phyloP scores from a whole-genome alignment of 2,113 vertebrate genomes.

The Parotia lawesii region DNA sequence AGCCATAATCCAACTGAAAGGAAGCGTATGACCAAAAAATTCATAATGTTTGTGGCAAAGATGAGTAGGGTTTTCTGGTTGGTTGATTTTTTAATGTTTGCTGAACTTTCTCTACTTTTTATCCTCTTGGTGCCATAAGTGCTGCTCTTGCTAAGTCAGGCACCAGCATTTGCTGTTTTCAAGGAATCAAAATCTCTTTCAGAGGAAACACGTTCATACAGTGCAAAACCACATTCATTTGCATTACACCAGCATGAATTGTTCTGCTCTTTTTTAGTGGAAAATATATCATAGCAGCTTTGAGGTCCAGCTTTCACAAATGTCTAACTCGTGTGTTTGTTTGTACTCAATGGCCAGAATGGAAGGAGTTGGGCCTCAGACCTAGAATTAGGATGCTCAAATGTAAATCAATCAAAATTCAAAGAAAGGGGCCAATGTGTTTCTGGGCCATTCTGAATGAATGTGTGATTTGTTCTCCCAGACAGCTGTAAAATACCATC shows the following conservation, averaged over 20 bases:
- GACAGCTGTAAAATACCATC: background rate
- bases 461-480: background rate
- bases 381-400: background rate
- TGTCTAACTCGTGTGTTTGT: background rate
- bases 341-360: background rate
- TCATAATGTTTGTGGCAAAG: background rate
- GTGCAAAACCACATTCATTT: constrained; percentile 6
- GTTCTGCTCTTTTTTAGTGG: background rate
- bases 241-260: background rate
- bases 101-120: background rate
- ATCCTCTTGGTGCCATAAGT: background rate
- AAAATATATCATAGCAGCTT: background rate
- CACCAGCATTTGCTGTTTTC: background rate
- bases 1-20: background rate
- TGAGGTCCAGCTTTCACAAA: background rate
- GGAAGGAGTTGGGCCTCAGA: background rate
- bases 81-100: background rate
- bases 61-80: background rate
- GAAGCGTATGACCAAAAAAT: background rate
- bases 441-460: background rate
- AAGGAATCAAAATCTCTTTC: background rate
- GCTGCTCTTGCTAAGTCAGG: background rate
- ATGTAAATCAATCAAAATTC: background rate
- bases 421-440: background rate
- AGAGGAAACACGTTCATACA: background rate